These are phyloP conservation scores for Ataeniobius toweri DNA, from an alignment of 2,797 vertebrate species.

Conservation along the genomic window DNA sequence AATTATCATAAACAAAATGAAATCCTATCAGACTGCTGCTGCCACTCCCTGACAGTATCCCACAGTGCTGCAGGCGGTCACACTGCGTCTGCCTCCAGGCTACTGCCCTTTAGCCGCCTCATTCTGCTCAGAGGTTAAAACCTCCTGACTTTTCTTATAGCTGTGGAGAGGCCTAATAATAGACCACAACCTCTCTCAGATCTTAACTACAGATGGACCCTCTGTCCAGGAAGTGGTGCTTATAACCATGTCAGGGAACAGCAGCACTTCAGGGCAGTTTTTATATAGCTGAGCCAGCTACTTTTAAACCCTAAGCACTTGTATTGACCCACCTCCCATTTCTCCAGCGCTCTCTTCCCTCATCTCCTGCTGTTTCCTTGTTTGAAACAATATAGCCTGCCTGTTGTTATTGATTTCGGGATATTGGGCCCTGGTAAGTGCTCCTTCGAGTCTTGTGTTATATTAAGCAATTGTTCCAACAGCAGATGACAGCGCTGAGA, in stretches of 20 bases:
- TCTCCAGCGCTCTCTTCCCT: slow-evolving; percentile 47
- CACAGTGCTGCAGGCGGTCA: slow-evolving; percentile 44
- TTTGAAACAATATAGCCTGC: slow-evolving; percentile 80
- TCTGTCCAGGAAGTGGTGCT: slow-evolving; percentile 65
- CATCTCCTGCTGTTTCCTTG: slow-evolving; percentile 76
- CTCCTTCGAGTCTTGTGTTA: slow-evolving; percentile 85
- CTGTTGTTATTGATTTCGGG: slow-evolving; percentile 87
- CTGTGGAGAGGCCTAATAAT: slow-evolving; percentile 46
- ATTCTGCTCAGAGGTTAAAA: slow-evolving; percentile 59
- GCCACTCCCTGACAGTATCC: slow-evolving; percentile 50
- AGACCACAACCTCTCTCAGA: slow-evolving; percentile 57
- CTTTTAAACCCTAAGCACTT: slow-evolving; percentile 69
- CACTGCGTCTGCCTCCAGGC: slow-evolving; percentile 41
- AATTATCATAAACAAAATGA: slow-evolving; percentile 73
- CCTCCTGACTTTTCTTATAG: slow-evolving; percentile 63
- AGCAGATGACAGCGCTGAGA: slow-evolving; percentile 87
- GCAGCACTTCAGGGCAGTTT: slow-evolving; percentile 65
- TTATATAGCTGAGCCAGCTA: slow-evolving; percentile 70
- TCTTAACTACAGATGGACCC: slow-evolving; percentile 38
- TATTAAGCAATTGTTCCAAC: slow-evolving; percentile 90
- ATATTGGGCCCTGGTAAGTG: slow-evolving; percentile 82
- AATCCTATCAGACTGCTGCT: slow-evolving; percentile 50
- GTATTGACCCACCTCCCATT: slow-evolving; percentile 71
- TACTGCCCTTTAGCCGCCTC: slow-evolving; percentile 60
- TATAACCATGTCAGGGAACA: slow-evolving; percentile 70